A percentile compares a stretch with the other conserved stretches of the same genome.
phyloP scores from a whole-genome alignment of 1,140 invertebrate genomes.

The Metopolophium dirhodum region DNA sequence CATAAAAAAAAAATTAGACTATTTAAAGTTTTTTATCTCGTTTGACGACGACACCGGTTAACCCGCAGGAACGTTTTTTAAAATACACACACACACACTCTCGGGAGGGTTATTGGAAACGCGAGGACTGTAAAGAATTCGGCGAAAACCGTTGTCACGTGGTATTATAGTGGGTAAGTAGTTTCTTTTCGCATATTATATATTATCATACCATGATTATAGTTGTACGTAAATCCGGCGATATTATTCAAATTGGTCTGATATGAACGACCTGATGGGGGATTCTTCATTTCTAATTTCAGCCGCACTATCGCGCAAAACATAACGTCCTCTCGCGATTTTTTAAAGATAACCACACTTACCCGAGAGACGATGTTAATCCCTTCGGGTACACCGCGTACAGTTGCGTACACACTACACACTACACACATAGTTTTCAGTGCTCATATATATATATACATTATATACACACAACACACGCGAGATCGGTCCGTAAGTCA shows the following conservation, averaged over 20 bases:
- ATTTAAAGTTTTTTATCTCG: not conserved
- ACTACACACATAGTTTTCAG: not conserved
- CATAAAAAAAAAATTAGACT: not conserved
- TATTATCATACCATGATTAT: not conserved
- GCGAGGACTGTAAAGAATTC: not conserved
- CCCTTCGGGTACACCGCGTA: not conserved
- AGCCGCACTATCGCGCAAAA: not conserved
- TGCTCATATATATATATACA: not conserved
- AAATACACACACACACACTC: not conserved
- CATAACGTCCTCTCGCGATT: not conserved
- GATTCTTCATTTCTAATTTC: not conserved
- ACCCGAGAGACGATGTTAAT: not conserved
- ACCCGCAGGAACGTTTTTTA: not conserved
- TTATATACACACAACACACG: not conserved
- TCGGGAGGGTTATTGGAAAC: not conserved
- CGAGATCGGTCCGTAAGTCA: not conserved
- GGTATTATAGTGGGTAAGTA: not conserved
- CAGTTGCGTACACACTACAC: not conserved
- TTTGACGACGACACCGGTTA: not conserved
- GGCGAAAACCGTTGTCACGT: not conserved
- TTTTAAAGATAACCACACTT: not conserved
- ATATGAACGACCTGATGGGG: not conserved
- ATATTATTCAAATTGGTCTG: not conserved
- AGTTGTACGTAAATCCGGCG: not conserved
- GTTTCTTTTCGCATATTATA: not conserved